Evolutionary conservation across 2,113 vertebrate species (phyloP), one percentile per base, ranked within the genome.

Genomic region (Oceanites oceanicus): DNA sequence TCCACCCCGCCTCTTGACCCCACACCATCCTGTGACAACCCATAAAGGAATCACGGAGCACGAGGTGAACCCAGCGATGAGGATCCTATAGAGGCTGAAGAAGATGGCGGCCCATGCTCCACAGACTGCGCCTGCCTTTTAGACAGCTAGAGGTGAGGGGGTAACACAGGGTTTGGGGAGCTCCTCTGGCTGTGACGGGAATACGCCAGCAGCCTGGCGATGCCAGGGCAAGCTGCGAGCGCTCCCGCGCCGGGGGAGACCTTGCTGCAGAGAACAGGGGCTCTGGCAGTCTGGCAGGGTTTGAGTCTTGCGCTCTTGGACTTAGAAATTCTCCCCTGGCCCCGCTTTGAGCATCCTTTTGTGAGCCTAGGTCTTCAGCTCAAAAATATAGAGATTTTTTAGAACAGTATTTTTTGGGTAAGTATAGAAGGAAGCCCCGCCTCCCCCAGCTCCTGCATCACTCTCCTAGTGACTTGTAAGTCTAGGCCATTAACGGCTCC

Each of bases 401-500:
- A 44, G 58, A 94, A 58, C 38, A 92, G 53, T 71, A 58, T n/a
- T 92, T 97, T 96, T 90, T 77, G 66, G 90, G 11, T 74, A 96
- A 92, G 71, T 83, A 76, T 61, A 97, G 93, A 94, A 97, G 91
- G 74, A 93, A 86, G 21, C 13, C 30, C 15, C 58, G n/a, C 55
- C 5, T 15, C 17, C 38, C 86, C 65, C 91, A 90, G 96, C 97
- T 96, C 92, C 92, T 86, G 73, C 93, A 94, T 94, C 49, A 44
- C 87, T 82, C 94, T 95, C 97, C 98, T 94, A 96, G 91, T 89
- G 38, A 81, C 90, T 93, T 88, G 86, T n/a, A 96, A 80, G 96
- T 98, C 97, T 96, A 98, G 97, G 97, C 96, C 94, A 91, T 97
- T 97, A 93, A 79, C 88, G 97, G 97, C 98, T 98, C 97, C 97